A percentile compares a stretch with the other conserved stretches of the same genome.
phyloP scores from a whole-genome alignment of 1,140 invertebrate genomes.

The Drosophila tropicalis region DNA sequence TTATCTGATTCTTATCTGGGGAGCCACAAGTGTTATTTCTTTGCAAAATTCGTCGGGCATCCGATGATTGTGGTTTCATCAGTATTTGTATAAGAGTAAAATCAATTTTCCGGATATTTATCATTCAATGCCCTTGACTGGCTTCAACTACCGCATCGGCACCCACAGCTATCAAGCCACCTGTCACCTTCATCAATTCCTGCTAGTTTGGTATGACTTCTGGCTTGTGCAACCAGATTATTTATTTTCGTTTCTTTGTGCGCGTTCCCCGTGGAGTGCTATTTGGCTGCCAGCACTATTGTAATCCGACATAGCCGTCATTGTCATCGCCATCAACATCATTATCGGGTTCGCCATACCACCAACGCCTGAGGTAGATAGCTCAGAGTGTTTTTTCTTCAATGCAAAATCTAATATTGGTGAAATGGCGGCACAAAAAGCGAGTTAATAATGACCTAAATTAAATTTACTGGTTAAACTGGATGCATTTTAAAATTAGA shows the following conservation, averaged over 20 bases:
- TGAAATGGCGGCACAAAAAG: conserved; percentile 4
- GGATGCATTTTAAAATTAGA: background rate
- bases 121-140: conserved; percentile 16
- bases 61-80: background rate
- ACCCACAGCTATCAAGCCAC: conserved; percentile 4
- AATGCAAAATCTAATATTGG: too few relatives aligned
- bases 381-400: background rate
- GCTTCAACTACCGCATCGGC: background rate
- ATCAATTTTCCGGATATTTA: conserved; percentile 27
- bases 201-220: conserved; percentile 17
- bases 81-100: conserved; percentile 7
- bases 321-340: background rate
- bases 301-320: conserved; percentile 2
- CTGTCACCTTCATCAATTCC: conserved; percentile 20
- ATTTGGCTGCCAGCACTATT: conserved; percentile 14
- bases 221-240: conserved; percentile 10
- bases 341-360: background rate
- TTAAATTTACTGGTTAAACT: too few relatives aligned
- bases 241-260: conserved; percentile 18
- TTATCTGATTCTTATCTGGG: conserved; percentile 11
- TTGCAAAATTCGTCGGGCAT: too few relatives aligned
- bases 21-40: conserved; percentile 10
- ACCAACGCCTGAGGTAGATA: background rate
- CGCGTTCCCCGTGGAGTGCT: background rate
- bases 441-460: background rate